Evolutionary conservation across 2,113 vertebrate genomes (phyloP).

Genomic region (Toxostoma redivivum): DNA sequence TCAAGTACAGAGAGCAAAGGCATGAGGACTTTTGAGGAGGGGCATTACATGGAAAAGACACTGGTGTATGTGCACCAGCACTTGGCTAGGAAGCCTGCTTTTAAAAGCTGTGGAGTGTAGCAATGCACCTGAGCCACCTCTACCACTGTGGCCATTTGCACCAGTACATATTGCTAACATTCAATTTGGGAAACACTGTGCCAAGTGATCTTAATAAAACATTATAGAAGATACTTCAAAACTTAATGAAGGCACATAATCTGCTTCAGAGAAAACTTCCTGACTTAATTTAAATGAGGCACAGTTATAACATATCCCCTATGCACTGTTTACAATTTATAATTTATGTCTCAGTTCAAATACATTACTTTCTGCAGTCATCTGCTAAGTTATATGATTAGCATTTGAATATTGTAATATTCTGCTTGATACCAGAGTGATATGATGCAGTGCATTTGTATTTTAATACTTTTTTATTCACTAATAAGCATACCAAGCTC

Average conservation of each 20-base stretch:
- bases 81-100: neutral
- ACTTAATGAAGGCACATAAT: conserved; percentile 83
- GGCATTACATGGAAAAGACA: neutral
- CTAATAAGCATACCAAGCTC: conserved; percentile 58
- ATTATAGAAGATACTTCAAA: conserved; percentile 80
- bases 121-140: neutral
- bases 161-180: conserved; percentile 28
- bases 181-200: conserved; percentile 61
- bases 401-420: conserved; percentile 74
- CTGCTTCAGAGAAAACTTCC: conserved; percentile 74
- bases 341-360: conserved; percentile 93
- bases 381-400: conserved; percentile 92
- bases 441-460: conserved; percentile 46
- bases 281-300: conserved; percentile 88
- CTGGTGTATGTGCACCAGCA: neutral
- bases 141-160: neutral
- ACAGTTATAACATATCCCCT: conserved; percentile 80
- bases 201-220: conserved; percentile 81
- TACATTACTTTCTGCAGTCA: conserved; percentile 85
- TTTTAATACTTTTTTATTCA: conserved; percentile 47
- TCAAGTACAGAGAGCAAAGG: conserved; percentile 66
- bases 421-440: conserved; percentile 44
- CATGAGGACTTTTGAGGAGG: neutral
- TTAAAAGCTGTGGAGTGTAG: neutral
- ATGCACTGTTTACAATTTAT: conserved; percentile 91